Conservation (phyloP, 2,113 vertebrate species). For the Erinaceus europaeus region DNA sequence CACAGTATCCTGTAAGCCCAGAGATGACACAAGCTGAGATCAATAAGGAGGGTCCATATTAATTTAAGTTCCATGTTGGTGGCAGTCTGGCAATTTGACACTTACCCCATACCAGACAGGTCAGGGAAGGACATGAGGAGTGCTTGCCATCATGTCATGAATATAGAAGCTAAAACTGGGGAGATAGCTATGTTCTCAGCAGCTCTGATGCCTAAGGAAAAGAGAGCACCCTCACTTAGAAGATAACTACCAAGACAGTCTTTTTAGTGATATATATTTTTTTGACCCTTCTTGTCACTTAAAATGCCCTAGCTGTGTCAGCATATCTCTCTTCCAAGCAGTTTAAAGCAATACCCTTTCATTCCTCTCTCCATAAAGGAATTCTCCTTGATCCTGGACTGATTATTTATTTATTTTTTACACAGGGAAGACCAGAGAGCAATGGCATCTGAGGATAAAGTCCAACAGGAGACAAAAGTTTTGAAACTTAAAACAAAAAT, state of each 20-base stretch:
- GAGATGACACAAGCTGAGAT: too few species aligned
- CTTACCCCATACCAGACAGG: background rate
- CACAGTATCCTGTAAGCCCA: background rate
- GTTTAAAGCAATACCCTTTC: background rate
- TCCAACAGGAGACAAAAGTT: slow-evolving; percentile 54
- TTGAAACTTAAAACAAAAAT: slow-evolving; percentile 69
- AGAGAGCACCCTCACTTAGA: background rate
- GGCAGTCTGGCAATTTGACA: background rate
- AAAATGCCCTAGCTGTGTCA: background rate
- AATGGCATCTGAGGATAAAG: slow-evolving; percentile 52
- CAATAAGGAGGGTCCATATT: background rate
- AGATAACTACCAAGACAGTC: too few species aligned
- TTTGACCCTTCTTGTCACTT: background rate
- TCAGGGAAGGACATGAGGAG: background rate
- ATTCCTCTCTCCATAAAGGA: background rate
- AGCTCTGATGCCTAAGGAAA: background rate
- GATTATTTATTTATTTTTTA: background rate
- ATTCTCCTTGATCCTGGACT: background rate
- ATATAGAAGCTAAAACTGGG: background rate
- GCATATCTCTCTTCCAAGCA: background rate
- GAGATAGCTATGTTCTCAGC: background rate
- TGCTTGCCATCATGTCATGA: background rate
- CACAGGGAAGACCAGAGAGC: slow-evolving; percentile 56
- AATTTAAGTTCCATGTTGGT: background rate
- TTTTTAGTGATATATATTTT: background rate